These are phyloP conservation scores for Leptobrachium ailaonicum DNA, from an alignment of 2,113 vertebrate genomes.

Conservation along the genomic window DNA sequence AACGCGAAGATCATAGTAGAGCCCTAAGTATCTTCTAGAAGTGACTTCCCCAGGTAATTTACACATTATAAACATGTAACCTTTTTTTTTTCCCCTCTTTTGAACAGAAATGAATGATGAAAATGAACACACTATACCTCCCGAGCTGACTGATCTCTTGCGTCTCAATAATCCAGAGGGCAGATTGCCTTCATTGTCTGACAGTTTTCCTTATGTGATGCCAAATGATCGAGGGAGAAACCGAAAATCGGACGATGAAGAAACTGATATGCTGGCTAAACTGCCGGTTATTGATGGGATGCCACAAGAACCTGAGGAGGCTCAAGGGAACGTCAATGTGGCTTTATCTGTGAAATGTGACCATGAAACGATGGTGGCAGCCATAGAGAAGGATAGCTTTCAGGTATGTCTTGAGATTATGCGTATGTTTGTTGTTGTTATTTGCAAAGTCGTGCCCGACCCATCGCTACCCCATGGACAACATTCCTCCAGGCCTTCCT, in stretches of 20 bases:
- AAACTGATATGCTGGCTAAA: constrained; percentile 56
- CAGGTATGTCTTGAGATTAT: constrained; percentile 70
- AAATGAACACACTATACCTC: constrained; percentile 72
- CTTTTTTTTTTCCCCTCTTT: neutral
- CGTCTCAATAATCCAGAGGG: constrained; percentile 55
- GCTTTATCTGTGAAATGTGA: constrained; percentile 82
- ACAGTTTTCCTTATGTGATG: constrained; percentile 73
- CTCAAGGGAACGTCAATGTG: constrained; percentile 67
- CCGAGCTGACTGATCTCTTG: constrained; percentile 75
- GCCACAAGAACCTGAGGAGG: constrained; percentile 73
- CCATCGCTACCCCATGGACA: no score
- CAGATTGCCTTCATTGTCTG: constrained; percentile 54
- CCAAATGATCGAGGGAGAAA: constrained; percentile 66
- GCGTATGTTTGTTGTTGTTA: no score
- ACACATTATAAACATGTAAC: no score
- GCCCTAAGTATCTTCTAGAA: no score
- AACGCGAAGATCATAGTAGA: no score
- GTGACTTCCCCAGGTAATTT: no score
- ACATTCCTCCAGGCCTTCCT: no score
- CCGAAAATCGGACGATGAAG: constrained; percentile 46
- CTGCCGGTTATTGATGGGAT: constrained; percentile 54
- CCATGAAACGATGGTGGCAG: constrained; percentile 81
- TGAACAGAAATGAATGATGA: constrained; percentile 70
- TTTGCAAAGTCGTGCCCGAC: no score
- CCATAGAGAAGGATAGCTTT: constrained; percentile 83